Base-by-base conservation (phyloP, 2,797 vertebrate species). In the Pantherophis vulpinus region DNA sequence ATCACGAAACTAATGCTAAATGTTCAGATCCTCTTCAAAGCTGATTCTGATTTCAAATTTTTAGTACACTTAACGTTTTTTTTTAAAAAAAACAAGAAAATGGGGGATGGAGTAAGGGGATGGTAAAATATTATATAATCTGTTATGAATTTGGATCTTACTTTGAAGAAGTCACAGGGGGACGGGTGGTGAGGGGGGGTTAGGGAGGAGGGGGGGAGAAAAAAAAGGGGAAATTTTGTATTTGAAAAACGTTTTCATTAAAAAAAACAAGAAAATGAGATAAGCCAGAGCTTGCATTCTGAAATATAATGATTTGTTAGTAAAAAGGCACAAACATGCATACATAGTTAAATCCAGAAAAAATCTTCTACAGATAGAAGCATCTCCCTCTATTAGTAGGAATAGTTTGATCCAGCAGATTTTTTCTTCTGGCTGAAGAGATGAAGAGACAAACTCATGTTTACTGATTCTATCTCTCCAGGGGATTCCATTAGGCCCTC, bases 231-330 rank as follows among this genome's bases (percentile, higher is more conserved):
- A 32, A 32, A 32, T 1, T 32, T 32, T 32, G 32, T 32, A 32
- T 32, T 32, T 32, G 32, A 32, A 32, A 32, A 32, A 32, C 32
- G 1, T 32, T 32, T 32, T 32, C 32, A 32, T 47, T 51, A 51
- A 47, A 51, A 47, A 47, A 29, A 29, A 0, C 61, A 93, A 61
- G 58, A 86, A 74, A 93, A 90, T 20, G 6, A 18, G 25, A 93
- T 92, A 32, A 61, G 87, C 83, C 94, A 60, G 89, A 88, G 47
- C 86, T 92, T 95, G 25, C 90, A 63, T 95, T 95, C 94, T 90
- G 90, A 94, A 93, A 94, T 66, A 1, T 37, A 61, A 91, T 92
- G 42, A 89, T 95, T 86, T 94, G 93, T 90, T 89, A 88, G 93
- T 63, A 7, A 92, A 93, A 91, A 91, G 32, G 86, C 25, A 56